phyloP scores from a whole-genome alignment of 1,140 invertebrate genomes.

The Drosophila kurseongensis region DNA sequence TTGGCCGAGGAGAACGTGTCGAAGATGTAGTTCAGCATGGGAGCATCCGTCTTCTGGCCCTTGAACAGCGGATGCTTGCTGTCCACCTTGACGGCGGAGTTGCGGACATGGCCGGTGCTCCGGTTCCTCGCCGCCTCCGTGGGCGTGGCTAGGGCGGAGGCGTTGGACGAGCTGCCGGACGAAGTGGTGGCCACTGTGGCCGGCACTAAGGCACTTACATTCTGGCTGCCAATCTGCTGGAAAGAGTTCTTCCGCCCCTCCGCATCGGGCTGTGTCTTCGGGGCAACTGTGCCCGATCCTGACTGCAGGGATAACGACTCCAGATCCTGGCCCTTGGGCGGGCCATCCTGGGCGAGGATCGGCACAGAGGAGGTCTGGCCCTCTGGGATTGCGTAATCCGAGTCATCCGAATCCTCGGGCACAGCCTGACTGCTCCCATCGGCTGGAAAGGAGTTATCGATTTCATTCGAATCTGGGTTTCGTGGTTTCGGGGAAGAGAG shows the following conservation, averaged over 20 bases:
- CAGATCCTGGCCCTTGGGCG: conserved; percentile 58
- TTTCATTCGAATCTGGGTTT: conserved; percentile 74
- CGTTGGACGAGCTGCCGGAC: conserved; percentile 25
- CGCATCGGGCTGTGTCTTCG: conserved; percentile 34
- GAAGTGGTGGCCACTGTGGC: conserved; percentile 20
- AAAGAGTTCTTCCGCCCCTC: conserved; percentile 54
- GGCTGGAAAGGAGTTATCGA: conserved; percentile 77
- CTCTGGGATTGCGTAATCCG: conserved; percentile 72
- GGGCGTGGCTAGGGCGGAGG: conserved; percentile 11
- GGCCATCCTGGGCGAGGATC: conserved; percentile 26
- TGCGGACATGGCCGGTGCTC: conserved; percentile 40
- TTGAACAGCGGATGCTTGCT: conserved; percentile 73
- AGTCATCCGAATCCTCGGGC: background rate
- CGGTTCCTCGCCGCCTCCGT: conserved; percentile 26
- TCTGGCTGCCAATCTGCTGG: conserved; percentile 75
- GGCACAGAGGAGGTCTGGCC: conserved; percentile 28
- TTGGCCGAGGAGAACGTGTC: conserved; percentile 88
- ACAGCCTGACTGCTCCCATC: conserved; percentile 31
- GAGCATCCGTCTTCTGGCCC: conserved; percentile 87
- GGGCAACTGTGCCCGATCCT: conserved; percentile 22
- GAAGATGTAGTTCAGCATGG: conserved; percentile 90
- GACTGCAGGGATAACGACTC: conserved; percentile 71
- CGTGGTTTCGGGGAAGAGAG: background rate
- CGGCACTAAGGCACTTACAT: conserved; percentile 66
- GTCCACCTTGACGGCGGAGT: conserved; percentile 71